Base-by-base conservation (phyloP, 2,797 vertebrate species). In the Enteromius trimaculatus region DNA sequence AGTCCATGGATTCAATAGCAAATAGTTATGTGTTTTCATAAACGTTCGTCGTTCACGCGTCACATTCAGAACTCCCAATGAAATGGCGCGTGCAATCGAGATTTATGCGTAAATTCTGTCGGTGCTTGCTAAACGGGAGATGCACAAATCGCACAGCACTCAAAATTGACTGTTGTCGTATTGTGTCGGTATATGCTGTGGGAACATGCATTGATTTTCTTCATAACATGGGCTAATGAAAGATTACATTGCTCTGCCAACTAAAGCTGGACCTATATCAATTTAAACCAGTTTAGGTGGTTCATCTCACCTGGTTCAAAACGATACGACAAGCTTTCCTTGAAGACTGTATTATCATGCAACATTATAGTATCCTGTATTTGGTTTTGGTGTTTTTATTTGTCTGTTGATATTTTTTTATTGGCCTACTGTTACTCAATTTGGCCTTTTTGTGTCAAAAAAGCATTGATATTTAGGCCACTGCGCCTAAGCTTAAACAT, bases 261-360 rank as follows among this genome's bases (percentile, higher is more conserved):
- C 34, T 60, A 51, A 31, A 72, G 70, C 17, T 0, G n/a, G 70
- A 11, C 3, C 68, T 19, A 39, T 3, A 39, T 13, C 31, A 16
- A 13, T 75, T 75, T 55, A 58, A 58, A 39, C 3, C 6, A 60
- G 14, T 21, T 8, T 6, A 75, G 31, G 31, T 55, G 29, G 74
- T 39, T 76, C 13, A 42, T 26, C 53, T 60, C 53, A 77, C 53
- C 74, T 77, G 53, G 34, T 23, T 42, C 34, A 60, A 60, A 60
- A 60, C 14, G n/a, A 39, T 60, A 26, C 53, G 74, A 34, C 34
- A 8, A 60, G 37, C 37, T 60, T 29, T 77, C n/a, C 13, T 58
- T 23, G 21, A 76, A 39, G 34, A 39, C n/a, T 17, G 14, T 42
- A 10, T 39, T 55, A 39, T 53, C 3, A 42, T 17, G 21, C 34